Base-by-base conservation (phyloP, 1,140 invertebrate genomes). In the Aphis gossypii region DNA sequence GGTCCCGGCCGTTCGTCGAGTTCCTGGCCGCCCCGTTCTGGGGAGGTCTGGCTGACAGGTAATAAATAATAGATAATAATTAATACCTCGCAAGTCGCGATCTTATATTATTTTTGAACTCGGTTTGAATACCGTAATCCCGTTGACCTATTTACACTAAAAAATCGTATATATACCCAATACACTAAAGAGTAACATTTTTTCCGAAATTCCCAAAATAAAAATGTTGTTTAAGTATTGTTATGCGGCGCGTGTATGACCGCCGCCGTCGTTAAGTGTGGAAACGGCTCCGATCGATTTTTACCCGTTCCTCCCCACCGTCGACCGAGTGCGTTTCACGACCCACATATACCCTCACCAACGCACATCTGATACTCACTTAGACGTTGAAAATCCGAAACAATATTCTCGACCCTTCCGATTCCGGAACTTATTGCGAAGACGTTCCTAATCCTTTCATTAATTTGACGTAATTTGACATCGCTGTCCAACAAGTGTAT, bases 21-120 rank as follows among this genome's bases (percentile, higher is more conserved):
- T 99, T 99, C 95, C 96, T 99, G n/a, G 98, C 98, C 82, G 98
- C 98, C 0, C 99, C 99, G 0, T 99, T 99, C 95, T 99, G 99
- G 99, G 98, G 98, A 11, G 98, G 97, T 68, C 96, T 99, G 94
- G 99, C 99, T 25, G 99, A 99, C 95, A 97, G 97, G 96, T 97
- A 95, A 92, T 48, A 35, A 51, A 68, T n/a, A 68, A 68, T 68
- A n/a, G 18, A 18, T 48, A 48, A 51, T 51, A 51, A 51, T 51
- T 51, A 51, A 51, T 14, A 51, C 48, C 18, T 2, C 48, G 48
- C 48, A 48, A 48, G 11, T 48, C 48, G 30, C 30, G 4, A 68
- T 68, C 14, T n/a, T 30, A 30, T 11, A 11, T 60, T 14, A 11
- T 60, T 30, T 30, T 60, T 60, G 3, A 60, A 60, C 9, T 30